These are phyloP conservation scores for Drosophila lini DNA, from an alignment of 1,140 invertebrate genomes.

Conservation along the genomic window DNA sequence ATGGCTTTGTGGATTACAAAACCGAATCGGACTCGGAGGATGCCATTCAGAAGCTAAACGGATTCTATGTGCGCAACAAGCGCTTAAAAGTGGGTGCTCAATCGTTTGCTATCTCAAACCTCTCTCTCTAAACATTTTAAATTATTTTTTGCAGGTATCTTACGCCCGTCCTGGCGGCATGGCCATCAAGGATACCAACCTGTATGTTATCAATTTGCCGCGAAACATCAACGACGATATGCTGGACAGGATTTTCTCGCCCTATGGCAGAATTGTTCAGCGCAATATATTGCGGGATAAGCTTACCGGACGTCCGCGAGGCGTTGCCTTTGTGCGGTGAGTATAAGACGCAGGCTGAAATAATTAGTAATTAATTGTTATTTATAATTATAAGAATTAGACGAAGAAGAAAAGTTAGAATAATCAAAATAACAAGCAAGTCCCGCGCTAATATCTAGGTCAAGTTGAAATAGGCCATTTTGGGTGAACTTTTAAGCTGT, in stretches of 20 bases:
- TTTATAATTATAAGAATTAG: too few species aligned
- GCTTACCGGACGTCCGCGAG: conserved; percentile 92
- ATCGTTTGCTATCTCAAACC: neutral
- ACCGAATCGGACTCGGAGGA: conserved; percentile 92
- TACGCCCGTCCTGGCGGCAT: conserved; percentile 95
- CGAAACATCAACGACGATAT: conserved; percentile 92
- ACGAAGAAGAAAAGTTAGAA: too few species aligned
- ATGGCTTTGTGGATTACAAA: conserved; percentile 95
- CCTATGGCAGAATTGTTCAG: conserved; percentile 95
- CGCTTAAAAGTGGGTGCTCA: conserved; percentile 88
- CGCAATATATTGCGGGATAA: conserved; percentile 95
- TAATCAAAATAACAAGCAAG: neutral
- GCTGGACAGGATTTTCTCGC: conserved; percentile 92
- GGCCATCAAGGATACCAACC: conserved; percentile 97
- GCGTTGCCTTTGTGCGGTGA: conserved; percentile 96
- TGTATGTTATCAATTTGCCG: conserved; percentile 97
- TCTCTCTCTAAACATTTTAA: neutral
- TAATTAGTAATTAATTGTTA: too few species aligned
- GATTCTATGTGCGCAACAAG: conserved; percentile 94
- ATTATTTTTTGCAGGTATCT: conserved; percentile 86
- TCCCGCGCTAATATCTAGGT: neutral
- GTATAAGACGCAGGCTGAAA: neutral
- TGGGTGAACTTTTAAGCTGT: neutral
- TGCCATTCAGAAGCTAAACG: conserved; percentile 94
- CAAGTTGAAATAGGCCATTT: neutral